Conservation (phyloP, 2,113 vertebrate genomes). For the Nycticebus coucang region DNA sequence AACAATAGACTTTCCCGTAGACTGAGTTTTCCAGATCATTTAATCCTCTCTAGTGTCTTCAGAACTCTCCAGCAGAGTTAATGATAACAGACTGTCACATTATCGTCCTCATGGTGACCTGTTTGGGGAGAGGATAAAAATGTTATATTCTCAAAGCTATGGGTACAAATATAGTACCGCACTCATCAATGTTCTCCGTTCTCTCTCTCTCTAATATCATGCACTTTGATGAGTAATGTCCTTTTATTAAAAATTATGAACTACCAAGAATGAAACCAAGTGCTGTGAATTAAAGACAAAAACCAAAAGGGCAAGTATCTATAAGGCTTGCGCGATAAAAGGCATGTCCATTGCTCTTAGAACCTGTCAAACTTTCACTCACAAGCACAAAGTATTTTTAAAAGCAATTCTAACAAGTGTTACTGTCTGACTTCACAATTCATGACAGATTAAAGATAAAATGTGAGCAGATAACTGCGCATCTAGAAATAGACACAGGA, state of each 20-base stretch:
- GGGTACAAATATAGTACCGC: constrained; percentile 39
- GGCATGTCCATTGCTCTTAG: neutral
- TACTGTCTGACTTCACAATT: neutral
- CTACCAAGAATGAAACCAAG: neutral
- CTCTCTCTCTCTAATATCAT: neutral
- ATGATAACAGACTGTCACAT: constrained; percentile 86
- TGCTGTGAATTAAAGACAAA: neutral
- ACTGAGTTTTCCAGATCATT: constrained; percentile 87
- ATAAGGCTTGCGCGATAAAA: neutral
- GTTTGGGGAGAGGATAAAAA: constrained; percentile 80
- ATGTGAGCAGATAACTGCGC: neutral
- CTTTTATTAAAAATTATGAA: constrained; percentile 2
- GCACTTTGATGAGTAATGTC: neutral
- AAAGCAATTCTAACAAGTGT: constrained; percentile 7
- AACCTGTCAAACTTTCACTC: neutral
- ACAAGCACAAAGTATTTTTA: neutral
- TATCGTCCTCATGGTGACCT: constrained; percentile 78
- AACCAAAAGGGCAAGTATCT: neutral
- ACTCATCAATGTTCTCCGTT: neutral
- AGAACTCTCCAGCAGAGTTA: constrained; percentile 82
- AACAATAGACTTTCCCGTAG: constrained; percentile 83
- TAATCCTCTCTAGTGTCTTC: constrained; percentile 83
- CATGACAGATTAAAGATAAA: neutral
- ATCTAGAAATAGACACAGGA: neutral
- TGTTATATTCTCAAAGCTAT: constrained; percentile 60